Conservation (phyloP, 2,888 invertebrate species). For the Aelia acuminata region DNA sequence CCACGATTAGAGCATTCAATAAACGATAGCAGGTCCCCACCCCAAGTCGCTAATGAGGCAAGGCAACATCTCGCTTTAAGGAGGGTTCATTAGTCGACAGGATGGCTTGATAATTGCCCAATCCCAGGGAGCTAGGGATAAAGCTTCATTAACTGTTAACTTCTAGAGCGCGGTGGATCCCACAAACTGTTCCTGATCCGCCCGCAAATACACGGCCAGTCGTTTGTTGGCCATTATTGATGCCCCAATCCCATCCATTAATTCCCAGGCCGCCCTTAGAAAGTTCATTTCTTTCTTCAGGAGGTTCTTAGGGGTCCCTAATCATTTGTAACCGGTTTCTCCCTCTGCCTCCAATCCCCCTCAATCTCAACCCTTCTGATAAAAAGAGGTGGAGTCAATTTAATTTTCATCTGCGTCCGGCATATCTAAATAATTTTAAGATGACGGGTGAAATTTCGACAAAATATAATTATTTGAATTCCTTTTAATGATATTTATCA, state of each 20-base stretch:
- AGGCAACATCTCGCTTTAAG: conserved; percentile 23
- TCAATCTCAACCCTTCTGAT: background rate
- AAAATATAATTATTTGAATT: background rate
- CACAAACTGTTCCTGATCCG: conserved; percentile 23
- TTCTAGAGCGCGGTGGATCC: conserved; percentile 27
- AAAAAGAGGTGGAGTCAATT: background rate
- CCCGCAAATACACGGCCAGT: conserved; percentile 16
- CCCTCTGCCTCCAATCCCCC: background rate
- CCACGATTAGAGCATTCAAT: background rate
- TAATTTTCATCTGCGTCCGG: background rate
- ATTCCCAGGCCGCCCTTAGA: background rate
- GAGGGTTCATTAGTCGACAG: conserved; percentile 35
- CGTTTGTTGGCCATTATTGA: conserved; percentile 26
- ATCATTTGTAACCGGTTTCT: conserved; percentile 36
- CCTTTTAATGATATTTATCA: no score
- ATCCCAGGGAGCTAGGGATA: background rate
- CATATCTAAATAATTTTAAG: background rate
- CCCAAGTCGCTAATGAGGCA: conserved; percentile 29
- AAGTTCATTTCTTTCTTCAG: conserved; percentile 40
- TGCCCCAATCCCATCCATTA: conserved; percentile 17
- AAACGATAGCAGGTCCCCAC: background rate
- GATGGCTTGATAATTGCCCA: conserved; percentile 35
- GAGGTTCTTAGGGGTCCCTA: background rate
- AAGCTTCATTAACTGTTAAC: conserved; percentile 32
- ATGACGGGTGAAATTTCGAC: background rate